Evolutionary conservation across 2,888 invertebrate species (phyloP).

Genomic region (Hermaeophaga mercurialis): DNA sequence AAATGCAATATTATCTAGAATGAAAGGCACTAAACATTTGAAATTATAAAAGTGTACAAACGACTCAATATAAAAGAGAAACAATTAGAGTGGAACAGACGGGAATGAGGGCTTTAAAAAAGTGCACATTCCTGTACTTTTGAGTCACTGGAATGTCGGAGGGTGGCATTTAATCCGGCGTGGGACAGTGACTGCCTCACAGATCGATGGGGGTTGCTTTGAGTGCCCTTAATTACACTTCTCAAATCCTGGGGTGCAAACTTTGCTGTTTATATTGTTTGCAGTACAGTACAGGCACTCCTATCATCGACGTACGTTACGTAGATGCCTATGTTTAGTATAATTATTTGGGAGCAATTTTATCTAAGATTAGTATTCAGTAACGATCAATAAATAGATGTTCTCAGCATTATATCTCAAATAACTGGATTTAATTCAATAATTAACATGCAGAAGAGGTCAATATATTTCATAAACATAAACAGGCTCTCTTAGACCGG

Average conservation of each 20-base stretch:
- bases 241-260: slow-evolving; percentile 45
- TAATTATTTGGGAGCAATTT: no score
- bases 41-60: no score
- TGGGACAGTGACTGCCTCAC: slow-evolving; percentile 47
- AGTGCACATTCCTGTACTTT: slow-evolving; percentile 44
- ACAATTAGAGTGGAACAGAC: slow-evolving; percentile 6
- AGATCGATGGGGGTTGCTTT: slow-evolving; percentile 47
- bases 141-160: slow-evolving; percentile 34
- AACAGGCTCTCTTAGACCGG: no score
- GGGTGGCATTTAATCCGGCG: slow-evolving; percentile 54
- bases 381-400: no score
- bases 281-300: slow-evolving; percentile 4
- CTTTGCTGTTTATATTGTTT: slow-evolving; percentile 39
- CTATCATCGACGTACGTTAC: slow-evolving; percentile 34
- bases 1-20: no score
- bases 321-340: no score
- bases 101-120: slow-evolving; percentile 21
- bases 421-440: no score
- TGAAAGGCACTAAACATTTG: no score
- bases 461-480: no score
- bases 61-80: background rate
- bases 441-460: no score
- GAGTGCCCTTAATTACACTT: slow-evolving; percentile 59
- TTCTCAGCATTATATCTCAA: no score
- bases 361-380: no score